phyloP scores from a whole-genome alignment of 1,140 invertebrate genomes.

The Neotoxoptera formosana region DNA sequence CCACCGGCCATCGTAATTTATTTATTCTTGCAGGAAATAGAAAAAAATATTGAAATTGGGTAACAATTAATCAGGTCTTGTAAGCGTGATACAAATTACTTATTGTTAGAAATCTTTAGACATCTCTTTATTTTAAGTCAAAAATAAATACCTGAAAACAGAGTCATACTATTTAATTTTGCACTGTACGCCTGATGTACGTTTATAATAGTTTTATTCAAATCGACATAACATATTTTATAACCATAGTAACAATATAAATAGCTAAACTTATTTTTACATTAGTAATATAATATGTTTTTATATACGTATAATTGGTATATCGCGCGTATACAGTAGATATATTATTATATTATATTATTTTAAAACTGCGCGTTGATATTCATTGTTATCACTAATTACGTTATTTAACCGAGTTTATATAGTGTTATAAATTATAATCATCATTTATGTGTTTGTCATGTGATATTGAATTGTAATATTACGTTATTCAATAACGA shows the following conservation, averaged over 20 bases:
- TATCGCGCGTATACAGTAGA: neutral
- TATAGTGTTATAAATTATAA: neutral
- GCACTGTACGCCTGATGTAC: neutral
- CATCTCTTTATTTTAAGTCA: neutral
- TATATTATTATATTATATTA: neutral
- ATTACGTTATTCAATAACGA: neutral
- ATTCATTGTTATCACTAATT: neutral
- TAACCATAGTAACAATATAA: slow-evolving; percentile 2
- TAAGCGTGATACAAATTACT: neutral
- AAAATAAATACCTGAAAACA: neutral
- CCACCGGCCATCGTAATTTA: neutral
- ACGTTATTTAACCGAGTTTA: neutral
- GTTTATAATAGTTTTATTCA: neutral
- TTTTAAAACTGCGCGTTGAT: neutral
- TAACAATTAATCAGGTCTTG: neutral
- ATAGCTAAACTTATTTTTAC: neutral
- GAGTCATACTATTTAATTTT: neutral
- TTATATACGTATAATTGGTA: neutral
- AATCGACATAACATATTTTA: slow-evolving; percentile 11
- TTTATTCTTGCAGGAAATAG: neutral
- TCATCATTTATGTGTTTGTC: neutral
- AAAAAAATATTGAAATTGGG: neutral
- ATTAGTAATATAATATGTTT: neutral
- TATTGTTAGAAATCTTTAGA: neutral
- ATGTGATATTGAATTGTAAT: neutral